A percentile compares a stretch with the other conserved stretches of the same genome.
Conservation (phyloP, 2,113 vertebrate genomes). For the Steatornis caripensis region DNA sequence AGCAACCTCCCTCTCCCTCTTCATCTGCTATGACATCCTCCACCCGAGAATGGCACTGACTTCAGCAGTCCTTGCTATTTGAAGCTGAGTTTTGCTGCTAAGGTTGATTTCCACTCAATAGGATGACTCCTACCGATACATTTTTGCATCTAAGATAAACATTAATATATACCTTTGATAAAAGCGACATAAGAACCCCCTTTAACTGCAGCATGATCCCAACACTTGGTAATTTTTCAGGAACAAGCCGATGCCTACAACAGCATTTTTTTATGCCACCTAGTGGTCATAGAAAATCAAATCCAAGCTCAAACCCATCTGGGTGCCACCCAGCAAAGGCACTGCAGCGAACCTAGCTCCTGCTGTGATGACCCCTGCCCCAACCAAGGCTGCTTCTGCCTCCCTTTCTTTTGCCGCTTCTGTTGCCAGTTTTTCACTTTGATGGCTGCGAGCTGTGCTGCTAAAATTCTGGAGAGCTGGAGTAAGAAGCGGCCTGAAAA, state of each 20-base stretch:
- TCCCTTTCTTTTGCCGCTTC: background rate
- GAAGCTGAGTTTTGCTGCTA: background rate
- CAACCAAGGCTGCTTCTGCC: background rate
- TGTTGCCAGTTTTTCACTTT: background rate
- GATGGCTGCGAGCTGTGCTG: background rate
- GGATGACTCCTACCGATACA: background rate
- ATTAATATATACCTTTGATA: background rate
- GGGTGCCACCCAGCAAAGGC: background rate
- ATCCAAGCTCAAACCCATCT: background rate
- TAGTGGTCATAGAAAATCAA: conserved; percentile 16
- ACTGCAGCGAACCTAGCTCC: background rate
- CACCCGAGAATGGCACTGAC: background rate
- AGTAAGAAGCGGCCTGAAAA: background rate
- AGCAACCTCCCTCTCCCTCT: background rate
- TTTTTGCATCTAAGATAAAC: background rate
- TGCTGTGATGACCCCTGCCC: background rate
- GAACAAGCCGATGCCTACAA: background rate
- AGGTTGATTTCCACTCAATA: background rate
- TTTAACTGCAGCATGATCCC: background rate
- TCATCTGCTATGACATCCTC: background rate
- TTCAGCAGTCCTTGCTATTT: background rate
- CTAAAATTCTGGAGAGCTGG: background rate
- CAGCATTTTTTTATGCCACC: conserved; percentile 43
- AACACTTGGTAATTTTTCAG: background rate
- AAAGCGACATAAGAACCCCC: background rate